Conservation (phyloP, 2,888 invertebrate genomes). For the Toxonevra muliebris region DNA sequence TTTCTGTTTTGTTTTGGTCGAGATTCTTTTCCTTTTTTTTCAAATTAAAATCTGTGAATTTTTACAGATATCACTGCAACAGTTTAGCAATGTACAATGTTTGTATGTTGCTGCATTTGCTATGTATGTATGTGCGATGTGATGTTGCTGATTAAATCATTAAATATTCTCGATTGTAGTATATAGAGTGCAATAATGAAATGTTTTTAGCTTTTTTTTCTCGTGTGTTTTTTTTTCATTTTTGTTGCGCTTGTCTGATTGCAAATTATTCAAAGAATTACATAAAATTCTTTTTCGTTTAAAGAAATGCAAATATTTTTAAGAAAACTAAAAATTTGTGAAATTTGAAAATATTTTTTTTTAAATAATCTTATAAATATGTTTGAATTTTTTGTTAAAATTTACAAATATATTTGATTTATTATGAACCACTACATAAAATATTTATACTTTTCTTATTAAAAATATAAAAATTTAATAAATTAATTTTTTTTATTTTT, state of each 20-base stretch:
- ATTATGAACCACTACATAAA: no score
- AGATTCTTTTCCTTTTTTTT: conserved; percentile 39
- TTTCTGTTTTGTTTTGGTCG: conserved; percentile 45
- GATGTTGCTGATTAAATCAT: conserved; percentile 56
- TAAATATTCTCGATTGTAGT: conserved; percentile 64
- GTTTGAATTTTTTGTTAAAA: no score
- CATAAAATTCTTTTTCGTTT: conserved; percentile 24
- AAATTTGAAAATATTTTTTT: no score
- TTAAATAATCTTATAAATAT: no score
- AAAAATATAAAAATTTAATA: no score
- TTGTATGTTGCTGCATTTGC: conserved; percentile 24
- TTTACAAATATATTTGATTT: no score
- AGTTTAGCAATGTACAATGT: not conserved
- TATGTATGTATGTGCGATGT: conserved; percentile 46
- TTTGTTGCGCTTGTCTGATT: conserved; percentile 60
- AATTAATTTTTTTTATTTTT: no score
- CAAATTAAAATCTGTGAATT: conserved; percentile 56
- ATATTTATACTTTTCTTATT: no score
- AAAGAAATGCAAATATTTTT: no score
- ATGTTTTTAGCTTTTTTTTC: conserved; percentile 51
- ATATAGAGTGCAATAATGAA: conserved; percentile 64
- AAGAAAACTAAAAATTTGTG: conserved; percentile 43
- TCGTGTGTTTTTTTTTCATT: conserved; percentile 13
- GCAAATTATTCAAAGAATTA: conserved; percentile 62
- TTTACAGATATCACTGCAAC: conserved; percentile 31